Conservation (phyloP, 1,140 invertebrate species). For the Ips nitidus region DNA sequence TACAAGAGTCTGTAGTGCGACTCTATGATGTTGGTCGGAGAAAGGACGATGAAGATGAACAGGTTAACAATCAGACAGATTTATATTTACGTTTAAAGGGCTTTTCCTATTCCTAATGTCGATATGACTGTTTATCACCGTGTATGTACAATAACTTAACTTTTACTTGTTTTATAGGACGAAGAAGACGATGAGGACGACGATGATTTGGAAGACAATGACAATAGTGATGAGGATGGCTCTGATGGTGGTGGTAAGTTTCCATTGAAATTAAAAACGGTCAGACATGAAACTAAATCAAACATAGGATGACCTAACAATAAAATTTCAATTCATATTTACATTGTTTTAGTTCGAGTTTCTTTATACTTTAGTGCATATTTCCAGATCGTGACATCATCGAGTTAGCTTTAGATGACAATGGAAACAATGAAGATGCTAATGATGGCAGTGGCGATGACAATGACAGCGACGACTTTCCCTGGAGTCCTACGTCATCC, state of each 20-base stretch:
- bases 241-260: conserved; percentile 55
- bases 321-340: conserved; percentile 6
- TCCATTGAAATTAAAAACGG: not conserved
- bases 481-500: conserved; percentile 32
- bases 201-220: conserved; percentile 54
- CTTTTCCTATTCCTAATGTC: conserved; percentile 1
- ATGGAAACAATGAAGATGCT: conserved; percentile 48
- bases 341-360: not conserved
- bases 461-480: conserved; percentile 39
- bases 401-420: conserved; percentile 34
- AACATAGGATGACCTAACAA: too few relatives aligned
- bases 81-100: not conserved
- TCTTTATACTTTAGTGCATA: not conserved
- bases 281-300: too few relatives aligned
- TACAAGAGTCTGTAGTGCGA: conserved; percentile 81
- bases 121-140: not conserved
- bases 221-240: conserved; percentile 59
- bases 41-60: conserved; percentile 74
- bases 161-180: conserved; percentile 52
- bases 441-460: conserved; percentile 56
- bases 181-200: conserved; percentile 75
- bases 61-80: conserved; percentile 49
- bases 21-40: conserved; percentile 79
- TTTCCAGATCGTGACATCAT: conserved; percentile 37
- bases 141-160: conserved; percentile 14